Evolutionary conservation across 2,888 invertebrate genomes (phyloP), one percentile per base, ranked within the genome.

Genomic region (Lacanobia oleracea): DNA sequence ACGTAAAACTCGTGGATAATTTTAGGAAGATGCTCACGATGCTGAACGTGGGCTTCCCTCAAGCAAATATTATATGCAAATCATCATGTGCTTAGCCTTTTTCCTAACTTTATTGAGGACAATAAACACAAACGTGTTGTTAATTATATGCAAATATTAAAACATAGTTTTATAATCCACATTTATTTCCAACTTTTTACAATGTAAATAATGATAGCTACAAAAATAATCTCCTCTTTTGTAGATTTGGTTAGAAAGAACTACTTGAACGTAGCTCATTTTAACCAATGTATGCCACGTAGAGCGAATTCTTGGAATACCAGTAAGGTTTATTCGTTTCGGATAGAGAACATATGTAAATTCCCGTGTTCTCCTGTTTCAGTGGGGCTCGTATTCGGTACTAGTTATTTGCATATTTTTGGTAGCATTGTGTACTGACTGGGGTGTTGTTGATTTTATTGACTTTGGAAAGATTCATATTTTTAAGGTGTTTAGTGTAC

Each of bases 341-440:
- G 27, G 5, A 75, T 78, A 75, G 69, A 68, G 80, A 57, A 69
- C 69, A 65, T 75, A 69, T 75, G 81, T 57, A 80, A 77, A 78
- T 75, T 75, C 76, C 57, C 21, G 40, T 43, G 75, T 68, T 40
- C 75, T 54, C 48, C n/a, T 53, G 50, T 57, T 75, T 59, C 43
- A 54, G 53, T 48, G 9, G 21, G 1, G 18, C 8, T 37, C 59
- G 51, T 67, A 27, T 60, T 63, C 51, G 40, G 40, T 33, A 27
- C 23, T 48, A 3, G 59, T 61, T 66, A 79, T 77, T 79, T 74
- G 80, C 75, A 75, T 77, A 79, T 60, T 79, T 76, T 76, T 45
- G 54, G 27, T 54, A 33, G 61, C 37, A 63, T 60, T 62, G 45
- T 37, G n/a, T 51, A 7, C 12, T 16, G 4, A 14, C 12, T 40